Conservation (phyloP, 2,113 vertebrate genomes). For the Heterotilapia buettikoferi region DNA sequence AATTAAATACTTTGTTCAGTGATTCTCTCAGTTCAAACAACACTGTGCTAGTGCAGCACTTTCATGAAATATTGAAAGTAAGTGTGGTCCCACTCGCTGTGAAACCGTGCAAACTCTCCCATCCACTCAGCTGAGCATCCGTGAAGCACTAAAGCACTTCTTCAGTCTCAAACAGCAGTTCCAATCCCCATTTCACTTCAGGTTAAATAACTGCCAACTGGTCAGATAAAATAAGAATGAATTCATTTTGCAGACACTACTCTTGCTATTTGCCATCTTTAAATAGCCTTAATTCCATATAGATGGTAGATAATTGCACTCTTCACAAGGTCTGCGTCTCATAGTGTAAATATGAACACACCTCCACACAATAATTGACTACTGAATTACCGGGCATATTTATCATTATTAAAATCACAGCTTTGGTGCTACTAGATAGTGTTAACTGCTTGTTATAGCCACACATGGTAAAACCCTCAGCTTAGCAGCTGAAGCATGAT, state of each 20-base stretch:
- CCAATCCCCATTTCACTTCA: not conserved
- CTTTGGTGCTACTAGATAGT: not conserved
- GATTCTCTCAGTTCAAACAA: conserved; percentile 20
- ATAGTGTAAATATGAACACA: not conserved
- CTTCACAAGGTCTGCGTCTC: not conserved
- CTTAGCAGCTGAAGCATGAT: not conserved
- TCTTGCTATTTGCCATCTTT: not conserved
- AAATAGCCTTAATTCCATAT: not conserved
- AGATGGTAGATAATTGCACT: not conserved
- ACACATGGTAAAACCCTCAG: not conserved
- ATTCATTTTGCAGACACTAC: not conserved
- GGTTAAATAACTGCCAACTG: not conserved
- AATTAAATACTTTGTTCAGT: conserved; percentile 31
- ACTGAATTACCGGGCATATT: not conserved
- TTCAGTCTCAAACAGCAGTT: not conserved
- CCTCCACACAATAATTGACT: not conserved
- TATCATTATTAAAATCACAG: not conserved
- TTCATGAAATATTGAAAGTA: conserved; percentile 29
- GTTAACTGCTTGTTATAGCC: not conserved
- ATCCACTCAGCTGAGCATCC: not conserved
- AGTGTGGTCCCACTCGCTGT: not conserved
- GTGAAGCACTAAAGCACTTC: not conserved
- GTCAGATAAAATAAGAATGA: not conserved
- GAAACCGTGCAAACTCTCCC: not conserved
- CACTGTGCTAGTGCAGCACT: not conserved